Percentiles rank a stretch among this genome's conserved stretches.
These are phyloP conservation scores for Brachionus koreanus DNA, from an alignment of 1,140 invertebrate species.

Conservation along the genomic window DNA sequence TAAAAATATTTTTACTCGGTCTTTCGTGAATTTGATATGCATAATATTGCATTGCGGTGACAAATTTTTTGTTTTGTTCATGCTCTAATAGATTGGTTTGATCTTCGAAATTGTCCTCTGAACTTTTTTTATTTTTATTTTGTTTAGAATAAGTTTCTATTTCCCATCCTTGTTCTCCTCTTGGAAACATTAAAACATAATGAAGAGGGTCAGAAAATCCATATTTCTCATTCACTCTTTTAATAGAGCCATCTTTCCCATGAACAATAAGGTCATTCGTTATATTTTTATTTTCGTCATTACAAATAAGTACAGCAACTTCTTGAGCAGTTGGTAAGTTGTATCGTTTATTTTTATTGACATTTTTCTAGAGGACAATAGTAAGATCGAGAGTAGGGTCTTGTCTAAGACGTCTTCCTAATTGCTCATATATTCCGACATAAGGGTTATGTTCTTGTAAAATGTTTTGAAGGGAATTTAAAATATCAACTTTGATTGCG, in stretches of 20 bases:
- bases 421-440: background rate
- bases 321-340: constrained; percentile 55
- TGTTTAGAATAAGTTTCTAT: background rate
- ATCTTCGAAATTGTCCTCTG: too few relatives aligned
- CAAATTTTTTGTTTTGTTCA: background rate
- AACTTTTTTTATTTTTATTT: background rate
- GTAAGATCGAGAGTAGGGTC: background rate
- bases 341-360: constrained; percentile 46
- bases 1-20: background rate
- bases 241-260: background rate
- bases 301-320: constrained; percentile 51
- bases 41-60: background rate
- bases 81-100: too few relatives aligned
- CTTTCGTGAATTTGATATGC: background rate
- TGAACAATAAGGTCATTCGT: background rate
- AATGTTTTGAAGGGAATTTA: background rate
- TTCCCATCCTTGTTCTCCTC: constrained; percentile 20
- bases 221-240: too few relatives aligned
- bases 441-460: background rate
- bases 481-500: background rate
- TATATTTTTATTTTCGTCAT: constrained; percentile 45
- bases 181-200: constrained; percentile 13
- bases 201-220: background rate
- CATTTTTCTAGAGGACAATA: background rate
- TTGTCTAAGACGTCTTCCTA: background rate